These are phyloP conservation scores for Vanessa atalanta DNA, from an alignment of 1,140 invertebrate genomes.

Conservation along the genomic window DNA sequence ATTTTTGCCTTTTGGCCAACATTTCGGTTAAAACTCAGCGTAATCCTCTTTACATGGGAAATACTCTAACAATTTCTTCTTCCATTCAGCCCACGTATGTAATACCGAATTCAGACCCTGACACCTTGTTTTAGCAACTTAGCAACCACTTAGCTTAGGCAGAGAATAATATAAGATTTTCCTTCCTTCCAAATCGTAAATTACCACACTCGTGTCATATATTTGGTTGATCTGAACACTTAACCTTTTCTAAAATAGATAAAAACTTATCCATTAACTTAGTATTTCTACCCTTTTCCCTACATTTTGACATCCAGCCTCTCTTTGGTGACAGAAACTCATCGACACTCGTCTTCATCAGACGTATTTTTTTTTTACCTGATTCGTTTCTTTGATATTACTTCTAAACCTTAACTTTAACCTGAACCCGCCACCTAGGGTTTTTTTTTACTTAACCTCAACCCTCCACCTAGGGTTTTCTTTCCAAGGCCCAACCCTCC, in stretches of 20 bases:
- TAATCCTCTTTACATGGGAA: conserved; percentile 44
- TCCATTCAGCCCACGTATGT: conserved; percentile 45
- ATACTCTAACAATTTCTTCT: conserved; percentile 25
- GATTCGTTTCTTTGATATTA: not conserved
- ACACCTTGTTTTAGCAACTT: conserved; percentile 46
- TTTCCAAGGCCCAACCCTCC: no score
- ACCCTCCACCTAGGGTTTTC: no score
- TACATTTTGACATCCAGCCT: not conserved
- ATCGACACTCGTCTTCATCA: not conserved
- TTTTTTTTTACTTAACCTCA: no score
- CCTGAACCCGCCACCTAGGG: no score
- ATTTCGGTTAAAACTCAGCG: conserved; percentile 45
- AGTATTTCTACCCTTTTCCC: not conserved
- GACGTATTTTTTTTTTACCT: not conserved
- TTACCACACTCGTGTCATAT: conserved; percentile 2
- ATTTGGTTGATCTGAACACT: not conserved
- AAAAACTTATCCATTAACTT: conserved; percentile 10
- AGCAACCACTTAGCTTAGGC: conserved; percentile 18
- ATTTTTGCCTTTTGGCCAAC: conserved; percentile 38
- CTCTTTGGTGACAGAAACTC: not conserved
- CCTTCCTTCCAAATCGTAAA: conserved; percentile 19
- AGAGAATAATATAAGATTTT: conserved; percentile 22
- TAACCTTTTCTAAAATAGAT: conserved; percentile 3
- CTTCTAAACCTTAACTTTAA: not conserved
- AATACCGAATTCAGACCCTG: conserved; percentile 35